These are phyloP conservation scores for Lagopus muta DNA, from an alignment of 2,113 vertebrate species.

Conservation along the genomic window DNA sequence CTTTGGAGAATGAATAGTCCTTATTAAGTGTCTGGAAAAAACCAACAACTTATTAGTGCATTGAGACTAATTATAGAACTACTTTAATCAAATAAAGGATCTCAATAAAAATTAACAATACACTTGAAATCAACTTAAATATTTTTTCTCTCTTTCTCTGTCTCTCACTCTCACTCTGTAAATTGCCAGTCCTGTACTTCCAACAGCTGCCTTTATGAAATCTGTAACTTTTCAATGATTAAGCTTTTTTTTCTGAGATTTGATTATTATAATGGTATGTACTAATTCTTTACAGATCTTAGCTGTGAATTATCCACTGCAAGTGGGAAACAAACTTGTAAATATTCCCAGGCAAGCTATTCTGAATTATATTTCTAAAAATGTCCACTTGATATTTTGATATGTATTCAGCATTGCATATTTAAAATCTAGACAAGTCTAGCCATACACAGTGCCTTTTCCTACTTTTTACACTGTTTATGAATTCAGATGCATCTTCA, in stretches of 20 bases:
- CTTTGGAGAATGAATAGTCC: slow-evolving; percentile 18
- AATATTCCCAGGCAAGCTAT: not conserved
- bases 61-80: slow-evolving; percentile 23
- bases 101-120: not conserved
- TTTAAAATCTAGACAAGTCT: slow-evolving; percentile 35
- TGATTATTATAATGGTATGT: slow-evolving; percentile 13
- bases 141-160: not conserved
- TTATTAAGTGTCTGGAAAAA: slow-evolving; percentile 49
- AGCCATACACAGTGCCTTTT: not conserved
- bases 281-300: slow-evolving; percentile 20
- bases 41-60: not conserved
- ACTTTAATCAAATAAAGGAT: slow-evolving; percentile 38
- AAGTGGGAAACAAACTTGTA: not conserved
- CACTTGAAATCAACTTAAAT: not conserved
- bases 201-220: not conserved
- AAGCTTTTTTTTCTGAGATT: not conserved
- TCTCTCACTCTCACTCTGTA: not conserved
- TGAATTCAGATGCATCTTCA: not conserved
- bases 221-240: not conserved
- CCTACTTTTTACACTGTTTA: not conserved
- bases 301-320: slow-evolving; percentile 10
- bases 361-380: slow-evolving; percentile 1
- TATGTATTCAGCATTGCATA: not conserved
- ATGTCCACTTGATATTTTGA: not conserved
- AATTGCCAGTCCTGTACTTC: not conserved